Evolutionary conservation across 2,113 vertebrate species (phyloP), one percentile per base, ranked within the genome.

Genomic region (Mystacornis crossleyi): DNA sequence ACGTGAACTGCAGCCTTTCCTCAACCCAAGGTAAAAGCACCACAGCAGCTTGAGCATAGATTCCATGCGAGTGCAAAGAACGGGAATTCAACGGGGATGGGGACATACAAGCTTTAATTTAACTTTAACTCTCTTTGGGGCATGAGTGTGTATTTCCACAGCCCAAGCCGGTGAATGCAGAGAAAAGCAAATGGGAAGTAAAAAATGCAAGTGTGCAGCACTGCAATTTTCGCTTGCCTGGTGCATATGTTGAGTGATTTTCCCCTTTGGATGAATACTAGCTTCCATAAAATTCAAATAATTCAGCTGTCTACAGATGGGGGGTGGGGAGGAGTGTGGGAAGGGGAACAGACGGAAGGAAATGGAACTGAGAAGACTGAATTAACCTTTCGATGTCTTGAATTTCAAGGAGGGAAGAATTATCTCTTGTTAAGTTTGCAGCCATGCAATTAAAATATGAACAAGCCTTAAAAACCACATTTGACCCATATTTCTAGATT

Each of bases 311-410:
- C 89, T 96, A n/a, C 94, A 84, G 91, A 96, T 75, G 45, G 90
- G 96, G 78, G 84, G 38, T 70, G 73, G 87, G 74, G 84, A 65
- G 47, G 24, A 86, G 92, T 92, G 95, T 97, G 96, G 91, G 94
- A 96, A 96, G 96, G 50, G 48, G 94, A 97, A 96, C 96, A 97
- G 95, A 97, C 96, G 96, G 96, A 93, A 95, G 96, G 96, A 96
- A 96, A 95, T 80, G 95, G 93, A 97, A 96, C 93, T 95, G 95
- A 97, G 95, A 97, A 97, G 93, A 95, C 7, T 93, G 91, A 95
- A 97, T 95, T 97, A 96, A 96, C 96, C 96, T 97, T 96, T 95
- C 81, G 19, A 85, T 95, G 91, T 75, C 94, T 95, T 95, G 91
- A 96, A 96, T 97, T 97, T 95, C 91, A 95, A 92, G 93, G 85